Conservation (phyloP, 2,797 vertebrate genomes). For the Myotis vivesi region DNA sequence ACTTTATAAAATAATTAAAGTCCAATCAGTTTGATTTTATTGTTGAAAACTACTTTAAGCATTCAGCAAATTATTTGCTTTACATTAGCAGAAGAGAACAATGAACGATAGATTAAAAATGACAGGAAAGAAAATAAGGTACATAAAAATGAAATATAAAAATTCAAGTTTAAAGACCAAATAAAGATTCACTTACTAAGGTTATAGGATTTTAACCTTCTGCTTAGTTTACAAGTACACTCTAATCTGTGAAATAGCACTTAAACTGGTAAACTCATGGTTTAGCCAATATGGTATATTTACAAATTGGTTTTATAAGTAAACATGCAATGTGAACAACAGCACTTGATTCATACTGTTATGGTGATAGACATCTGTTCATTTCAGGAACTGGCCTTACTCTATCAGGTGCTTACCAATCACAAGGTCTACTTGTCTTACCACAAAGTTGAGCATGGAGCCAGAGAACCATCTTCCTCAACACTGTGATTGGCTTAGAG, state of each 20-base stretch:
- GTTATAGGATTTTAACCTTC: conserved; percentile 15
- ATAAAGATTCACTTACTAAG: conserved; percentile 46
- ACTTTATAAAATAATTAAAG: conserved; percentile 48
- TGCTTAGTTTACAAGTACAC: conserved; percentile 29
- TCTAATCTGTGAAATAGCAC: neutral
- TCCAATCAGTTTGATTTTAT: neutral
- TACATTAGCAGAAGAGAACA: conserved; percentile 46
- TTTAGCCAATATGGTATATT: neutral
- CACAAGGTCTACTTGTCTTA: neutral
- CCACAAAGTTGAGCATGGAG: neutral
- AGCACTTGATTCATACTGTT: neutral
- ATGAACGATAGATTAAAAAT: conserved; percentile 49
- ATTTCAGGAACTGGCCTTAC: neutral
- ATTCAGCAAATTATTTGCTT: conserved; percentile 43
- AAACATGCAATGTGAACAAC: neutral
- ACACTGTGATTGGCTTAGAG: neutral
- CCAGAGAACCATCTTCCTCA: neutral
- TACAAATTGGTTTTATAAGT: neutral
- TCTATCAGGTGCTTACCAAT: neutral
- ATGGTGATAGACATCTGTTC: neutral
- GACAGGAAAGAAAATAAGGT: conserved; percentile 61
- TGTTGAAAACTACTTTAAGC: conserved; percentile 28
- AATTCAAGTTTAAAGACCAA: conserved; percentile 45
- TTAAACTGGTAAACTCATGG: neutral
- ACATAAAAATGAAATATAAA: conserved; percentile 57